Base-by-base conservation (phyloP, 2,113 vertebrate species). In the Peromyscus leucopus region DNA sequence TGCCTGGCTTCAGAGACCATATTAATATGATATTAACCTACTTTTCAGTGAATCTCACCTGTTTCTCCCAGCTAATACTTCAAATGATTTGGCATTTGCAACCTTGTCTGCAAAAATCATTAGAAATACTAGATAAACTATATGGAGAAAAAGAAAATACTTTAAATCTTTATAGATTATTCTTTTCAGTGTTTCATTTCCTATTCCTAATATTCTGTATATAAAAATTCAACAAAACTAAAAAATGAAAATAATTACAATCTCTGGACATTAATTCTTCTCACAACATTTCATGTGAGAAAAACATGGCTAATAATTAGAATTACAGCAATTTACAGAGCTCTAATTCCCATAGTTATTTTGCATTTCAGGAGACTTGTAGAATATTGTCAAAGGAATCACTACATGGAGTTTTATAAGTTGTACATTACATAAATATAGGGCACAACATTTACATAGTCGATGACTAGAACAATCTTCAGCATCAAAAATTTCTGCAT, bases 251-350 rank as follows among this genome's bases (percentile, higher is more conserved):
- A 55, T 96, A 46, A 98, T 96, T 76, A 33, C 15, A 51, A 94
- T 95, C 95, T 94, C 22, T 95, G 86, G 36, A 80, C 46, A 59
- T n/a, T 90, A 87, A 79, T 97, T 98, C 97, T 96, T 96, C 63
- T 84, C 92, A n/a, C 17, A 24, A n/a, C 17, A 24, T 87, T 63
- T 80, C 51, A 28, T 39, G 51, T 65, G 93, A 95, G 65, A 94
- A 97, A 55, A 97, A n/a, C 42, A 65, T 22, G 72, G 57, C 17
- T 84, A 98, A 95, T 92, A 85, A 92, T 6, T 87, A 91, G 67
- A 94, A 84, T 95, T 92, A 59, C 36, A 79, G 2, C 5, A 97
- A 55, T 76, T 65, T 96, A 74, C 21, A 57, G n/a, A 78, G 90
- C 92, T 92, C 76, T 46, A 78, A 4, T 71, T 42, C 79, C 33